These are phyloP conservation scores for Coelinius sp. DNA, from an alignment of 2,888 invertebrate species.

Conservation along the genomic window DNA sequence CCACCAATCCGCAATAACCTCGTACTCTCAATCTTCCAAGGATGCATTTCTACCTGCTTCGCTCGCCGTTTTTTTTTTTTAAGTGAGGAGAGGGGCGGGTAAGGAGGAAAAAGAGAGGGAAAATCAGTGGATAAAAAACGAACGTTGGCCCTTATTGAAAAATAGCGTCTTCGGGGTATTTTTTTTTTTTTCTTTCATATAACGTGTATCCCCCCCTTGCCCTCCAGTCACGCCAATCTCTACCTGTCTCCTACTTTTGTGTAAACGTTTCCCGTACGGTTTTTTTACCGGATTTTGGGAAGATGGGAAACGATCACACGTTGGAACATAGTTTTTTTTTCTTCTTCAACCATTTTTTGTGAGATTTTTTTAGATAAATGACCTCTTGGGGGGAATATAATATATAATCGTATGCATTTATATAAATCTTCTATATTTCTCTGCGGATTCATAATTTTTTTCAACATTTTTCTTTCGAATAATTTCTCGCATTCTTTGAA, in stretches of 20 bases:
- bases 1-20: conserved; percentile 49
- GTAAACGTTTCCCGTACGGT: conserved; percentile 37
- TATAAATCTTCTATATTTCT: neutral
- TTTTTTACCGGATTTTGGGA: conserved; percentile 40
- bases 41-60: conserved; percentile 62
- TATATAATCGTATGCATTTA: conserved; percentile 27
- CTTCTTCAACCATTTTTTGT: conserved; percentile 7
- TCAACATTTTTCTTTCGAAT: neutral
- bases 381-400: neutral
- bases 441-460: conserved; percentile 22
- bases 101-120: conserved; percentile 45
- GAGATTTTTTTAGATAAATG: neutral
- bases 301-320: conserved; percentile 32
- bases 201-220: conserved; percentile 8
- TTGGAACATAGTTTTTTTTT: conserved; percentile 11
- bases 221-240: conserved; percentile 41
- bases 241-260: conserved; percentile 51
- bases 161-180: conserved; percentile 49
- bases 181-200: conserved; percentile 52
- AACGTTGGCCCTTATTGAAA: conserved; percentile 48
- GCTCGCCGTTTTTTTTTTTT: conserved; percentile 56
- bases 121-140: conserved; percentile 49
- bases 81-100: conserved; percentile 61
- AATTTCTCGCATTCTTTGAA: neutral
- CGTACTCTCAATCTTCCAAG: conserved; percentile 39